Percentiles rank a stretch among this genome's conserved stretches.
Evolutionary conservation across 2,888 invertebrate species (phyloP).

Genomic region (Trissoscelio sp.): DNA sequence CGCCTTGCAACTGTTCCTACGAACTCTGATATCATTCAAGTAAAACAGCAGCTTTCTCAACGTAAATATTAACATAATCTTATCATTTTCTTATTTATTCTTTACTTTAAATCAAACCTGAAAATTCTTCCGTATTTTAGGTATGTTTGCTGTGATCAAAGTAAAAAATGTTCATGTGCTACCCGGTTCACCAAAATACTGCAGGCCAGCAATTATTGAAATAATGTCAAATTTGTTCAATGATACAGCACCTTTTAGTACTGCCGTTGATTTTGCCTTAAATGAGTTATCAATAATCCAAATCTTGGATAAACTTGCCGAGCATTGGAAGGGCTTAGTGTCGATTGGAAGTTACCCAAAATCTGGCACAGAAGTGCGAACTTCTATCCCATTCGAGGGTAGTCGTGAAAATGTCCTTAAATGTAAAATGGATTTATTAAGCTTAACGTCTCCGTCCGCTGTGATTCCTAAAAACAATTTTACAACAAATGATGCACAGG

Average conservation of each 20-base stretch:
- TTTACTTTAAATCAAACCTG: not conserved
- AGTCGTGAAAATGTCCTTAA: conserved; percentile 63
- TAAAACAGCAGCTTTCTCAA: conserved; percentile 56
- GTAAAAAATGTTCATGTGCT: conserved; percentile 86
- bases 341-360: conserved; percentile 79
- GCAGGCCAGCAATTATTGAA: conserved; percentile 75
- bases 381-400: conserved; percentile 76
- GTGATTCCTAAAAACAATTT: conserved; percentile 70
- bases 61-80: conserved; percentile 29
- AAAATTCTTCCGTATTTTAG: conserved; percentile 31
- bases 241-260: conserved; percentile 62
- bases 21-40: conserved; percentile 75
- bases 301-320: conserved; percentile 71
- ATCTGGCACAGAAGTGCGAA: conserved; percentile 47
- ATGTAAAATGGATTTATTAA: conserved; percentile 71
- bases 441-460: conserved; percentile 65
- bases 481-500: conserved; percentile 71
- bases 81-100: not conserved
- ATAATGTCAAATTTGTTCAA: conserved; percentile 71
- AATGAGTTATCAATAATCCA: conserved; percentile 74
- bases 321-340: conserved; percentile 72
- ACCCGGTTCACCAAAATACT: conserved; percentile 86
- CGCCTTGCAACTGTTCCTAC: conserved; percentile 76
- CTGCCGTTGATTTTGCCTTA: conserved; percentile 72
- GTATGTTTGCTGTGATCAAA: conserved; percentile 71